Evolutionary conservation across 2,113 vertebrate genomes (phyloP).

Genomic region (Jacana jacana): DNA sequence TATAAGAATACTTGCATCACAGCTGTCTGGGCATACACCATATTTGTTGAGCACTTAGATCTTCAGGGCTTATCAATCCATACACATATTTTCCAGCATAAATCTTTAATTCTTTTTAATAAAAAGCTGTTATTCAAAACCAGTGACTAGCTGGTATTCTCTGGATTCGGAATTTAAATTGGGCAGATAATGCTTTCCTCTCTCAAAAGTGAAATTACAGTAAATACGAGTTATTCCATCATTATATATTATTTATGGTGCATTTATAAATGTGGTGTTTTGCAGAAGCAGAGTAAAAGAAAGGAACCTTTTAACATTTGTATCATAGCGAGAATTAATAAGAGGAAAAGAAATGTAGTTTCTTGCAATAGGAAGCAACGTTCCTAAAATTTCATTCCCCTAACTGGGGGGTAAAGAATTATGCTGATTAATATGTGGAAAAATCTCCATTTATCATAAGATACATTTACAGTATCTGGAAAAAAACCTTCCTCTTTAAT

Average conservation of each 20-base stretch:
- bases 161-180: neutral
- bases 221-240: slow-evolving; percentile 17
- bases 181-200: neutral
- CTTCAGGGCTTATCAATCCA: neutral
- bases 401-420: neutral
- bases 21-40: neutral
- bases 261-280: slow-evolving; percentile 23
- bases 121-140: neutral
- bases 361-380: neutral
- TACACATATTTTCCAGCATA: neutral
- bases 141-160: neutral
- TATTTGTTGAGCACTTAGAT: neutral
- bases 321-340: slow-evolving; percentile 1
- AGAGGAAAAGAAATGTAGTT: neutral
- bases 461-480: neutral
- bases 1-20: neutral
- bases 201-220: slow-evolving; percentile 17
- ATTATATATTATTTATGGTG: slow-evolving; percentile 45
- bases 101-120: neutral
- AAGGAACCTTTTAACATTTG: slow-evolving; percentile 62
- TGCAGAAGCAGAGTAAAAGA: slow-evolving; percentile 40
- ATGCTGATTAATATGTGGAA: neutral
- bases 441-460: neutral
- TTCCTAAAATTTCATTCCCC: neutral
- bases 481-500: neutral